Evolutionary conservation across 2,797 vertebrate genomes (phyloP), one percentile per base, ranked within the genome.

Genomic region (Sebastes flavidus): DNA sequence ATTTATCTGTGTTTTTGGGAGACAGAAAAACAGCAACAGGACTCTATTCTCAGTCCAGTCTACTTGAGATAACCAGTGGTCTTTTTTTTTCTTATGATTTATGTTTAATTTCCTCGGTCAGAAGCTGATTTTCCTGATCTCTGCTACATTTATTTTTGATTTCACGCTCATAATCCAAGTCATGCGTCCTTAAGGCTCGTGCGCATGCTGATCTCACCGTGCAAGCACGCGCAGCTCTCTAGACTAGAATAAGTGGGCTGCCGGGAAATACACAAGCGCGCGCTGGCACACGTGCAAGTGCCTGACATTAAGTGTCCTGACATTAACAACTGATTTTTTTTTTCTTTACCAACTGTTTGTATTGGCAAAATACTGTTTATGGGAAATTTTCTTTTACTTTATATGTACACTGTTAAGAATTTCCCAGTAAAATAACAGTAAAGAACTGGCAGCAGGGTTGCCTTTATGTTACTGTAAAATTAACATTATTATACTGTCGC

Each of bases 191-290:
- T n/a, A 2, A 72, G 30, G 42, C 20, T 65, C 30, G 18, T 5
- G 63, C 67, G 10, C 62, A 12, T 52, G 29, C 8, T 81, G 71
- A 83, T 2, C 14, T 88, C 76, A 81, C n/a, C 6, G 1, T 1
- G 11, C 10, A 36, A 13, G 42, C 46, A 27, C 52, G 61, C 30
- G n/a, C 66, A 8, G 13, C 30, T 29, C 10, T 29, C 36, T 42
- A 29, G 49, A 54, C 49, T 49, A 8, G 16, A 16, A 7, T 22
- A 14, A 58, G 29, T 10, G 59, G 72, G 1, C 70, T 85, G 54
- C 73, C 70, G 78, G 80, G 85, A 90, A 90, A 56, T n/a, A 24
- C 3, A 16, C 78, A 16, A 71, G 32, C 58, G 56, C 58, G 29
- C 59, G 2, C 14, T 78, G 74, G 78, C 74, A 22, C 63, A 65